Conservation (phyloP, 1,140 invertebrate species). For the Linepithema humile region DNA sequence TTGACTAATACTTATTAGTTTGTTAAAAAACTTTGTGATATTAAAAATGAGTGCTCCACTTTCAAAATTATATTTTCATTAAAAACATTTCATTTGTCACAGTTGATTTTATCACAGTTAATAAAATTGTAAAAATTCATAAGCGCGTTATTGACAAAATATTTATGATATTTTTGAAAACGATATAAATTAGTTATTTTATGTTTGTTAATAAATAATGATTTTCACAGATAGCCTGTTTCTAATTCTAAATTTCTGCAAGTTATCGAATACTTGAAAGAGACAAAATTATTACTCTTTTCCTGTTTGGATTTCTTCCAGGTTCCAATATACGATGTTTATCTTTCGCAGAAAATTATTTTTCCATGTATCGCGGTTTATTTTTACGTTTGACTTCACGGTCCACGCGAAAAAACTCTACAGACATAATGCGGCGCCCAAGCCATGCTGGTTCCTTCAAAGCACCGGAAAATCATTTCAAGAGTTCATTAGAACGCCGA, state of each 20-base stretch:
- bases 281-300: slow-evolving; percentile 7
- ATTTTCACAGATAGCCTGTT: not conserved
- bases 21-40: not conserved
- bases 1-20: not conserved
- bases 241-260: not conserved
- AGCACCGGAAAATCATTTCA: slow-evolving; percentile 52
- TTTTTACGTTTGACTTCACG: slow-evolving; percentile 4
- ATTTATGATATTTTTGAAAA: not conserved
- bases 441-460: slow-evolving; percentile 37
- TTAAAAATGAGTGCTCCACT: not conserved
- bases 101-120: not conserved
- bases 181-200: not conserved
- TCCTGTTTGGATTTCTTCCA: slow-evolving; percentile 40
- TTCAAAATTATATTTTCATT: not conserved
- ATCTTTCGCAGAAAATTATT: slow-evolving; percentile 20
- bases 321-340: not conserved
- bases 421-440: slow-evolving; percentile 13
- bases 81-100: not conserved
- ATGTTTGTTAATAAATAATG: not conserved
- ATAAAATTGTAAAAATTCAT: not conserved
- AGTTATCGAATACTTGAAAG: not conserved
- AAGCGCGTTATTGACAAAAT: not conserved
- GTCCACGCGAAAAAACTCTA: not conserved
- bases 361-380: slow-evolving; percentile 21
- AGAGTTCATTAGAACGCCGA: slow-evolving; percentile 41